Evolutionary conservation across 2,888 invertebrate species (phyloP), one percentile per base, ranked within the genome.

Genomic region (Plagodis dolabraria): DNA sequence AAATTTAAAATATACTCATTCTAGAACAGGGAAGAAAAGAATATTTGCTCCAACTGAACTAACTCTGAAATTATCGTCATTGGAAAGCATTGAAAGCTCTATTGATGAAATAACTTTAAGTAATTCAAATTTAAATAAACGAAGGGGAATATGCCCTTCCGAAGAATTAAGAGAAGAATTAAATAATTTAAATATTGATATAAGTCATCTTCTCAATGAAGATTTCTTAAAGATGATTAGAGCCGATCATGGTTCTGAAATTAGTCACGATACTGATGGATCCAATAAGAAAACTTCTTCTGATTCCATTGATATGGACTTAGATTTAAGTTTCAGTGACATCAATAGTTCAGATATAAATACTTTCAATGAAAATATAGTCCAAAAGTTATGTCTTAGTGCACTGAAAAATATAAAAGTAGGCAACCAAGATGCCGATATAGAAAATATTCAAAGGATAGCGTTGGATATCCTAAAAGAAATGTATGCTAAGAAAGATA

Each of bases 131-230:
- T 80, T 91, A 46, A 92, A 93, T 70, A 94, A 94, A 77, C 88
- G 94, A 5, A 84, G 94, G 55, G 94, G 93, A 7, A 94, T 94
- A 69, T 94, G 93, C 75, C 93, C 94, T 0, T 89, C 94, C 10
- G 93, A 91, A 70, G 93, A 93, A 64, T 75, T 94, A 11, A 86
- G 87, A 68, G 83, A 90, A 49, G 86, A 87, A 66, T 81, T 91
- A 52, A 81, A 82, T 11, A 86, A 88, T 70, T 70, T 88, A 38
- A 86, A 86, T 69, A 61, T 90, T 44, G 83, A 85, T 50, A 78
- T 80, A 9, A 83, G 85, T 69, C 85, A 87, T 65, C 77, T 86
- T 42, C 77, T 83, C 0, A 85, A 81, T 67, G 85, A 84, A 71
- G 81, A 84, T 63, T 88, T 86, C 53, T 81, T 83, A 52, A 91